Evolutionary conservation across 2,113 vertebrate genomes (phyloP), one percentile per base, ranked within the genome.

Genomic region (Misgurnus mizolepis): DNA sequence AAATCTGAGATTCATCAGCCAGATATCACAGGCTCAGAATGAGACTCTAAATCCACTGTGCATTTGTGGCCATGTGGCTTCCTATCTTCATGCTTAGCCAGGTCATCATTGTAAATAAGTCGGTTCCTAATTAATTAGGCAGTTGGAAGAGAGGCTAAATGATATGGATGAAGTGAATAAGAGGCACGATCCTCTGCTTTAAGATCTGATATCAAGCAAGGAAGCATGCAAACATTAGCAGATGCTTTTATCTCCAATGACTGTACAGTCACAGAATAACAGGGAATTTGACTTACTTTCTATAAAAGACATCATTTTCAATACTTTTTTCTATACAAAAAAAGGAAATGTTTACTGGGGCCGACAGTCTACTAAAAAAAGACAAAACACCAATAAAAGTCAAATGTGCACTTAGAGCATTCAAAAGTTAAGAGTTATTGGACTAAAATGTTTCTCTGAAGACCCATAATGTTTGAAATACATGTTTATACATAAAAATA

Each of bases 1-100:
- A 67, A 84, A 45, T 78, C 76, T 84, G 75, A 84, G 83, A 85
- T 85, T 77, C 74, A 82, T 85, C 84, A 84, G 83, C 66, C 73
- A 83, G 84, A 85, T 82, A 88, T 82, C 66, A 79, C 78, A 80
- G 83, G 76, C 79, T 83, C 73, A 41, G 43, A 82, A 74, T 40
- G 64, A 84, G 58, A 73, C 17, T 70, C 76, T 67, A 41, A 79
- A 50, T 84, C 47, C 40, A 69, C 3, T 49, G 69, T 68, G 64
- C 62, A 66, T 60, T 62, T 34, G 9, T 78, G 79, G 67, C 73
- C 56, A 74, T 56, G 58, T 56, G 80, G 74, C 67, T 76, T 8
- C 60, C 39, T 64, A 62, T 76, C 60, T 64, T 27, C 5, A 15
- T 34, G 60, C 18, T 12, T 64, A 34, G 43, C 60, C 73, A 62